Conservation (phyloP, 2,888 invertebrate genomes). For the Beris morrisii region DNA sequence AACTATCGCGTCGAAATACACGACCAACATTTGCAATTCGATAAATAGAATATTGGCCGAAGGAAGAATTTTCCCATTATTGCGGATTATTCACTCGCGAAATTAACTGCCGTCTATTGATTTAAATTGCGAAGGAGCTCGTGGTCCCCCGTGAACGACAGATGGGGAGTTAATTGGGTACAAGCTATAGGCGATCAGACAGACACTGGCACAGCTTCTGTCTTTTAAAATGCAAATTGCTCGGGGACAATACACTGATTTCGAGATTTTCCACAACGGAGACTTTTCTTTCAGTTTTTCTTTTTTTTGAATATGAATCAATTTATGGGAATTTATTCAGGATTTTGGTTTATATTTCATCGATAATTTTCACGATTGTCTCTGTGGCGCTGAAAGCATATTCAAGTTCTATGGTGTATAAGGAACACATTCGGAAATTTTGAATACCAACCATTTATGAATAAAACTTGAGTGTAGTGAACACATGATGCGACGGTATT, state of each 20-base stretch:
- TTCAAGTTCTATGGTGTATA: background rate
- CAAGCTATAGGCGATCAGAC: conserved; percentile 19
- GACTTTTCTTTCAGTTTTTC: background rate
- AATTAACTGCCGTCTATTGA: conserved; percentile 30
- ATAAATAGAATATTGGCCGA: no score
- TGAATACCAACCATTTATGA: background rate
- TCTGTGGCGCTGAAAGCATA: background rate
- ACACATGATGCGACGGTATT: no score
- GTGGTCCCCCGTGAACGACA: background rate
- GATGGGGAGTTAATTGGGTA: conserved; percentile 9
- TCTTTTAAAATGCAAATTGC: conserved; percentile 28
- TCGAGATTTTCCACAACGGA: background rate
- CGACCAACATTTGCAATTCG: no score
- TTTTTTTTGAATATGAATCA: conserved; percentile 20
- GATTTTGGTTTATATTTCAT: conserved; percentile 22
- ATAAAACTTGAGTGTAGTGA: background rate
- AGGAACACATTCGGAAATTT: background rate
- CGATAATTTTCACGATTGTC: conserved; percentile 30
- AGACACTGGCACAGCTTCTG: conserved; percentile 10
- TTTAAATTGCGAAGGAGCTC: conserved; percentile 22
- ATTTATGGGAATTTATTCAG: conserved; percentile 27
- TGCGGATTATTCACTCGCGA: conserved; percentile 32
- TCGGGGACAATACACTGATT: background rate
- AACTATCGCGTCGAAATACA: no score
- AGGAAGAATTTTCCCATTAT: conserved; percentile 19